These are phyloP conservation scores for Chloroceryle aenea DNA, from an alignment of 2,113 vertebrate genomes.

Conservation along the genomic window DNA sequence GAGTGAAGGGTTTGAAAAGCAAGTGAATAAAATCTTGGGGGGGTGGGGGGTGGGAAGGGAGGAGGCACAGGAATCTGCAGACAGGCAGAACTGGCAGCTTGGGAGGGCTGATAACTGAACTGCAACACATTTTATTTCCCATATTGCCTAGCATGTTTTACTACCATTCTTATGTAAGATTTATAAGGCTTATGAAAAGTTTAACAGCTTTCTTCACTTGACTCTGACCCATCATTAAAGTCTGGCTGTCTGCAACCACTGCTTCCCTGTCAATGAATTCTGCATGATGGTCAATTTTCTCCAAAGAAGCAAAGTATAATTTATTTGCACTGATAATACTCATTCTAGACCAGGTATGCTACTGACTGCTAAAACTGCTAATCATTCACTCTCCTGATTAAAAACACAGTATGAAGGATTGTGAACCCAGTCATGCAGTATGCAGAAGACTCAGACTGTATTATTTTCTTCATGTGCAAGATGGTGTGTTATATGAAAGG, in stretches of 20 bases:
- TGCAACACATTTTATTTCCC: background rate
- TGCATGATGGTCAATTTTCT: background rate
- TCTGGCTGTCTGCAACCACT: background rate
- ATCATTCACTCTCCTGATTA: background rate
- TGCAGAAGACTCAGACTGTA: background rate
- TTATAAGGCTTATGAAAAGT: constrained; percentile 46
- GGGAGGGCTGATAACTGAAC: background rate
- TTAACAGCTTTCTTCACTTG: background rate
- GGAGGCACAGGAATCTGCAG: background rate
- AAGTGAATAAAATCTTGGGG: constrained; percentile 12
- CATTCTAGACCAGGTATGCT: background rate
- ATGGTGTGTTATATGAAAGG: background rate
- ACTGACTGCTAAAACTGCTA: background rate
- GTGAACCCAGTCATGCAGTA: background rate
- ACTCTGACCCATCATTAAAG: background rate
- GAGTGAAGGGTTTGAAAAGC: constrained; percentile 1
- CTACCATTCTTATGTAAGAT: constrained; percentile 33
- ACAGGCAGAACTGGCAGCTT: background rate
- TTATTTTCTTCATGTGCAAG: background rate
- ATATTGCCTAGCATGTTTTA: background rate
- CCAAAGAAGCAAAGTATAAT: background rate
- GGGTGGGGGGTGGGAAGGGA: background rate
- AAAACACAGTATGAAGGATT: background rate
- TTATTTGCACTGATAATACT: background rate
- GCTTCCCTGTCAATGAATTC: constrained; percentile 23